These are phyloP conservation scores for Lepidurus arcticus DNA, from an alignment of 1,140 invertebrate genomes.

Conservation along the genomic window DNA sequence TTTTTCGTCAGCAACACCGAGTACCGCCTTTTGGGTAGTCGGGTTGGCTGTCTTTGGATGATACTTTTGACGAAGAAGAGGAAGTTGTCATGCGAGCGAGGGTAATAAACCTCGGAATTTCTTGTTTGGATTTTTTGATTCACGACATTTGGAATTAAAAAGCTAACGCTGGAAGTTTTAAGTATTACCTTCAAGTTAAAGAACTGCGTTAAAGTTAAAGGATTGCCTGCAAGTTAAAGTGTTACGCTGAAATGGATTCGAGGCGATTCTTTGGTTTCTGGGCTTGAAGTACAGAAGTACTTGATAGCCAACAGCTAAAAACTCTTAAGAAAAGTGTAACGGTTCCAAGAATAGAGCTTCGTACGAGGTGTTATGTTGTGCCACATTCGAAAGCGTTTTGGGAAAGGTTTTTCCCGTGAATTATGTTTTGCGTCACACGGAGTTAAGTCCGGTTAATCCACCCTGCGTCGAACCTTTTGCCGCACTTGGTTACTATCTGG, in stretches of 20 bases:
- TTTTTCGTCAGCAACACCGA: neutral
- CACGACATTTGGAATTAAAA: neutral
- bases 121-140: neutral
- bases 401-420: too few species aligned
- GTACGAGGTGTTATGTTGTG: too few species aligned
- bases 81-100: conserved; percentile 20
- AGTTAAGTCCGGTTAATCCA: neutral
- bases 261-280: too few species aligned
- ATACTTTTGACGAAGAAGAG: neutral
- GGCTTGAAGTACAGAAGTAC: too few species aligned
- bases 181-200: too few species aligned
- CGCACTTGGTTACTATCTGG: conserved; percentile 17
- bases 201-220: too few species aligned
- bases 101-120: neutral
- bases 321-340: too few species aligned
- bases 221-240: too few species aligned
- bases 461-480: neutral
- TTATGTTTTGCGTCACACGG: neutral
- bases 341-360: too few species aligned
- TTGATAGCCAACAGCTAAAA: too few species aligned
- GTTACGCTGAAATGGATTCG: too few species aligned
- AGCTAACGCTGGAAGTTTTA: neutral
- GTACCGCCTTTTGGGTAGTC: conserved; percentile 8
- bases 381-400: too few species aligned
- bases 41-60: neutral